phyloP scores from a whole-genome alignment of 2,797 vertebrate genomes.

The Smutsia temminckii region DNA sequence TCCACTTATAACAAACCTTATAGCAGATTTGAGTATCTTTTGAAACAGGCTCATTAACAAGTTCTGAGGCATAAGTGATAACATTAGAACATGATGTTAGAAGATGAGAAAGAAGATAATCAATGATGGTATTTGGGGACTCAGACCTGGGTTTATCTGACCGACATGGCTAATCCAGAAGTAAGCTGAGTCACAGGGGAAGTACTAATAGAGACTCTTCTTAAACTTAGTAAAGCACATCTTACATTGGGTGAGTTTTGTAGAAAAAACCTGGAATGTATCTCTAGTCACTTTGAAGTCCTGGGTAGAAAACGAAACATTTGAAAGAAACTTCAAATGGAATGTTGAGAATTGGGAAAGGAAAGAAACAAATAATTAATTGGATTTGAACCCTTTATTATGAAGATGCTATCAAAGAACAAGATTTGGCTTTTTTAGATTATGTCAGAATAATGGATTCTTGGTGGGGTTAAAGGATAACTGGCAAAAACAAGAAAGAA shows the following conservation, averaged over 20 bases:
- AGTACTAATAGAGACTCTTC: background rate
- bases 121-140: background rate
- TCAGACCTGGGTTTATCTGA: background rate
- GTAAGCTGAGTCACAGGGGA: background rate
- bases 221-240: background rate
- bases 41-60: background rate
- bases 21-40: background rate
- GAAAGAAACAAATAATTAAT: background rate
- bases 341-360: background rate
- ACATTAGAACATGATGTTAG: background rate
- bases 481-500: background rate
- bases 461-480: background rate
- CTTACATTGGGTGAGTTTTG: background rate
- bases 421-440: background rate
- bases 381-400: background rate
- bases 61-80: background rate
- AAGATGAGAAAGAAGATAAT: background rate
- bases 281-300: background rate
- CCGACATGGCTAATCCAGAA: background rate
- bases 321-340: background rate
- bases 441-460: background rate
- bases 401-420: constrained; percentile 5
- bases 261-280: background rate
- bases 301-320: background rate
- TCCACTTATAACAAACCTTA: background rate